Evolutionary conservation across 1,140 invertebrate genomes (phyloP), one percentile per base, ranked within the genome.

Genomic region (Brachystomella parvula): DNA sequence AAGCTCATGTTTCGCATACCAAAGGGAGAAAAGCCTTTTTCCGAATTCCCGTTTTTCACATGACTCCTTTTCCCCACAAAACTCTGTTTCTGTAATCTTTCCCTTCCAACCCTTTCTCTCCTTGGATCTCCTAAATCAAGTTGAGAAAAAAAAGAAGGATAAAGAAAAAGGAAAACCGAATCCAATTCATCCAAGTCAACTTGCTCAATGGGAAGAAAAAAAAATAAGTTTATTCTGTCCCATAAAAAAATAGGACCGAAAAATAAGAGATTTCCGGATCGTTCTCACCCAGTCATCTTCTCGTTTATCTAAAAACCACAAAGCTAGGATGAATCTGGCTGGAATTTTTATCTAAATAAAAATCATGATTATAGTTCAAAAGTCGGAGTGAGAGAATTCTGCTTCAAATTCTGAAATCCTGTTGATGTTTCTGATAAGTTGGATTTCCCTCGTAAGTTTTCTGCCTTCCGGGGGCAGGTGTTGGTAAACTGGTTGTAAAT

Each of bases 401-500:
- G n/a, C n/a, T n/a, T n/a, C n/a, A n/a, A n/a, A n/a, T n/a, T n/a
- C n/a, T n/a, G n/a, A n/a, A n/a, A n/a, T n/a, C n/a, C n/a, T n/a
- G n/a, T n/a, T n/a, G n/a, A n/a, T n/a, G n/a, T n/a, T n/a, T n/a
- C n/a, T n/a, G n/a, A 39, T 19, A 39, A 39, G 35, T 39, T 39
- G 35, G 19, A 39, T 6, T 39, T 39, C 35, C 35, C 6, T 9
- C 6, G 6, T 53, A 53, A 21, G 24, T 53, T 53, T 53, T n/a
- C n/a, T 65, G 57, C 33, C 63, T 39, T 58, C 12, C 44, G 63
- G 63, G 28, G 63, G 63, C 63, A 65, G 63, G 56, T 65, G 63
- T 65, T 65, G 6, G 35, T 39, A 39, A 39, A 39, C 6, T 39
- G 6, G 35, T 65, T 31, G 31, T 56, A 64, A 64, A 64, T 65